phyloP scores from a whole-genome alignment of 2,888 invertebrate genomes.

The Branchipolynoe longqiensis region DNA sequence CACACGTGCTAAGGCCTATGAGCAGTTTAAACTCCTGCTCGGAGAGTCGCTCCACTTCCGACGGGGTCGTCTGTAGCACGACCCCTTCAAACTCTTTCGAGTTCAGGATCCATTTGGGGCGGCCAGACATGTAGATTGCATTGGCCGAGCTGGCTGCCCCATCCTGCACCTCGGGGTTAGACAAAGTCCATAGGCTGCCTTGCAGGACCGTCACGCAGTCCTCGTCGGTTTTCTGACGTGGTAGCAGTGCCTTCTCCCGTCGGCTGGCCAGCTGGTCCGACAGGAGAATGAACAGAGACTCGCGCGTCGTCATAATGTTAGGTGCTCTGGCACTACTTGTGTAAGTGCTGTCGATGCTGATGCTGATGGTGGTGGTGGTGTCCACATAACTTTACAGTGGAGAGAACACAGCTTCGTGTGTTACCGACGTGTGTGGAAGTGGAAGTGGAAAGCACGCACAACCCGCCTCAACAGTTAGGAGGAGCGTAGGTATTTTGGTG shows the following conservation, averaged over 20 bases:
- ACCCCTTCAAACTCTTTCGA: constrained; percentile 61
- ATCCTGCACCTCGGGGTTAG: neutral
- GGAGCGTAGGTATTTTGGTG: too few species aligned
- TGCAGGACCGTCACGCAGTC: constrained; percentile 54
- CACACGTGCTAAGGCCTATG: constrained; percentile 62
- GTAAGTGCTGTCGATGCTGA: too few species aligned
- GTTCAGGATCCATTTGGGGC: constrained; percentile 19
- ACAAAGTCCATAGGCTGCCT: constrained; percentile 63
- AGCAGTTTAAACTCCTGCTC: constrained; percentile 60
- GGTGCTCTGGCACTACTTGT: neutral
- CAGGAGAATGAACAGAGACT: constrained; percentile 53
- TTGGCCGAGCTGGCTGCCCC: neutral
- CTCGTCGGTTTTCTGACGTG: constrained; percentile 58
- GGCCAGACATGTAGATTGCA: neutral
- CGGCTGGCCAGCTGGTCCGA: constrained; percentile 59
- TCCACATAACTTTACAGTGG: neutral
- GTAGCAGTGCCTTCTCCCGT: constrained; percentile 53
- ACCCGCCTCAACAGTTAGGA: too few species aligned
- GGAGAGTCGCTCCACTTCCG: constrained; percentile 60
- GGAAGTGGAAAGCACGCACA: too few species aligned
- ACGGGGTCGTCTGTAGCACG: constrained; percentile 51
- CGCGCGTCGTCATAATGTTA: neutral
- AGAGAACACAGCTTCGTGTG: neutral
- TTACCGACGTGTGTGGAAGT: neutral
- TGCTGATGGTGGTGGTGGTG: neutral